These are phyloP conservation scores for Oopsacas minuta DNA, from an alignment of 37 sponge, comb jelly and placozoan genomes.

Conservation along the genomic window DNA sequence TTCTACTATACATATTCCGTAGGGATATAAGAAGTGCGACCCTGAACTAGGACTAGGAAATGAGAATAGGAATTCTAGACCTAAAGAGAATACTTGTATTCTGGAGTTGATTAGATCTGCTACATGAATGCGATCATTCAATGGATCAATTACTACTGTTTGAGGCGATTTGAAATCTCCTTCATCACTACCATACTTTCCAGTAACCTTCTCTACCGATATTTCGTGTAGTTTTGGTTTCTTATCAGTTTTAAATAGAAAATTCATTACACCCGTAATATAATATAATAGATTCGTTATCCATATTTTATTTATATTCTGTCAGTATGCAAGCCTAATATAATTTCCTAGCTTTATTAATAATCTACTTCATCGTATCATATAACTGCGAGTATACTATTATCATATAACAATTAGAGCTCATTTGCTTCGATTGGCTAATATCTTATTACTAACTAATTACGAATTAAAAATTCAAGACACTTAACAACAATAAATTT, in stretches of 20 bases:
- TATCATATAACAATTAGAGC: no score
- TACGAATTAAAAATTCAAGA: no score
- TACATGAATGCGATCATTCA: background rate
- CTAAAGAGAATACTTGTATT: background rate
- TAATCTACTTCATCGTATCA: no score
- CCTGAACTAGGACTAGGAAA: background rate
- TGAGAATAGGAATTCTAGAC: background rate
- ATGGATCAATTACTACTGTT: background rate
- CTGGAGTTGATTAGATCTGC: background rate
- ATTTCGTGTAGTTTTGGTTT: background rate
- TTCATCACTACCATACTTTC: background rate
- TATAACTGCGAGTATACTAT: no score
- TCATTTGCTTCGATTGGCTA: no score
- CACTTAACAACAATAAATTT: no score
- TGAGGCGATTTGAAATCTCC: background rate
- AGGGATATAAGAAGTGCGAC: background rate
- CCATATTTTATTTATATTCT: no score
- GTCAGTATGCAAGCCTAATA: no score
- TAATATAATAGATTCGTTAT: no score
- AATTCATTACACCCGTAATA: background rate
- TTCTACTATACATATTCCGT: background rate
- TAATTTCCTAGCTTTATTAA: no score
- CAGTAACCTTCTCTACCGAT: background rate
- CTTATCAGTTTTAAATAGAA: background rate
- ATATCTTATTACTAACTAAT: no score